Conservation (phyloP, 2,888 invertebrate species). For the Xanthia togata region DNA sequence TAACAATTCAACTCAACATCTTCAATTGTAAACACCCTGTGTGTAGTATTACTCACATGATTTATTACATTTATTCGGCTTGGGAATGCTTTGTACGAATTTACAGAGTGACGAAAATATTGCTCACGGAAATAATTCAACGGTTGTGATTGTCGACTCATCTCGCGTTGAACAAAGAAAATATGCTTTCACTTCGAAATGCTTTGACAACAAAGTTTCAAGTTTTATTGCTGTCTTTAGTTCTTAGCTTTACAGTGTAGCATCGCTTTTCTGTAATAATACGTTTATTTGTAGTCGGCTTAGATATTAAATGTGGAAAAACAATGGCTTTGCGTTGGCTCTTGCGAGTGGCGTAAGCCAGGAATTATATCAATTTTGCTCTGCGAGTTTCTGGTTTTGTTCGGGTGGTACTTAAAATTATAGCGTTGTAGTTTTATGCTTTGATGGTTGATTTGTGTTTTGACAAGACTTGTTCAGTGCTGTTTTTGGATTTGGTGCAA, state of each 20-base stretch:
- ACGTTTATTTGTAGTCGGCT: slow-evolving; percentile 39
- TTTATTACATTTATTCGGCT: slow-evolving; percentile 68
- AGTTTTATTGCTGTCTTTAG: slow-evolving; percentile 55
- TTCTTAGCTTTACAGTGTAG: slow-evolving; percentile 23
- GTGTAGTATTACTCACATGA: slow-evolving; percentile 62
- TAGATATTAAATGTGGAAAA: slow-evolving; percentile 39
- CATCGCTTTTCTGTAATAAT: slow-evolving; percentile 41
- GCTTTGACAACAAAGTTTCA: slow-evolving; percentile 38
- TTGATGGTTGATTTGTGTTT: not conserved
- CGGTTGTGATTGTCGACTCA: slow-evolving; percentile 47
- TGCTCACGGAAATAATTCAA: slow-evolving; percentile 45
- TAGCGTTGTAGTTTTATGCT: not conserved
- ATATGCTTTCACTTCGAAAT: slow-evolving; percentile 52
- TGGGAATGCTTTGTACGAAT: slow-evolving; percentile 62
- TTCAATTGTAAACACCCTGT: slow-evolving; percentile 52
- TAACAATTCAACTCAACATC: slow-evolving; percentile 42
- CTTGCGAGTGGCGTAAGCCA: slow-evolving; percentile 18
- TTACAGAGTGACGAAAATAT: slow-evolving; percentile 60
- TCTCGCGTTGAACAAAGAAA: slow-evolving; percentile 61
- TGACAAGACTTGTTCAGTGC: not conserved
- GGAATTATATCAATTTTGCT: slow-evolving; percentile 47
- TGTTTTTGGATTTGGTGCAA: not conserved
- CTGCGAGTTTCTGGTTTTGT: not conserved
- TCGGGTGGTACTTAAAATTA: slow-evolving; percentile 1
- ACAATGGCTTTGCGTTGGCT: slow-evolving; percentile 40